Percentiles rank a stretch among this genome's conserved stretches.
Evolutionary conservation across 2,113 vertebrate genomes (phyloP).

Genomic region (Colius striatus): DNA sequence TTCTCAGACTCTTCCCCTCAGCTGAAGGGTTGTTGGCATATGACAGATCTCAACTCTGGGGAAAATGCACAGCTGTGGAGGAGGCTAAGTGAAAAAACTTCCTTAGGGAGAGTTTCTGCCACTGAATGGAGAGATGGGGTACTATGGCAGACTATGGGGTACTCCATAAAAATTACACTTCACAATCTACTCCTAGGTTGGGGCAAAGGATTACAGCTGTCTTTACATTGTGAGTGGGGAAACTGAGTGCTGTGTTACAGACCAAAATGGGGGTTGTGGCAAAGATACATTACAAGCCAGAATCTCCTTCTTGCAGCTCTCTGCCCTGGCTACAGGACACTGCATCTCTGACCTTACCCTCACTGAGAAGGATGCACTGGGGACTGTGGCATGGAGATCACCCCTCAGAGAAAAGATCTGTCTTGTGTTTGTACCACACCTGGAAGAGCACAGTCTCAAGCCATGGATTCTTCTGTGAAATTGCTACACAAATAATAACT

Average conservation of each 20-base stretch:
- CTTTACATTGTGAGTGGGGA: neutral
- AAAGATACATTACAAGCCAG: neutral
- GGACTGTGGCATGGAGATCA: accelerated
- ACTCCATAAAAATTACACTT: neutral
- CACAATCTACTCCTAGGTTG: neutral
- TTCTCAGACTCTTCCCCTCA: neutral
- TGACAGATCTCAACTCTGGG: neutral
- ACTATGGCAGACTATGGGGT: neutral
- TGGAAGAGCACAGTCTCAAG: neutral
- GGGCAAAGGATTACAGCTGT: neutral
- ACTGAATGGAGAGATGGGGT: neutral
- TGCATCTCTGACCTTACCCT: neutral
- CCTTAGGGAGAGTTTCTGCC: neutral
- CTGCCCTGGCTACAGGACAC: neutral
- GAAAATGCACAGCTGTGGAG: neutral
- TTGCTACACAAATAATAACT: neutral
- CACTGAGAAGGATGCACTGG: neutral
- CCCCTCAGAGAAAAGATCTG: neutral
- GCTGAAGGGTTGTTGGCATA: neutral
- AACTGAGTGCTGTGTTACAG: neutral
- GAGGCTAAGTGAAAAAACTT: neutral
- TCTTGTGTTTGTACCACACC: neutral
- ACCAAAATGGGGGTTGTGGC: neutral
- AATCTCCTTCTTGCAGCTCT: neutral
- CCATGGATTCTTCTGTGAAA: neutral